A percentile compares a stretch with the other conserved stretches of the same genome.
These are phyloP conservation scores for Baryphthengus martii DNA, from an alignment of 2,113 vertebrate genomes.

Conservation along the genomic window DNA sequence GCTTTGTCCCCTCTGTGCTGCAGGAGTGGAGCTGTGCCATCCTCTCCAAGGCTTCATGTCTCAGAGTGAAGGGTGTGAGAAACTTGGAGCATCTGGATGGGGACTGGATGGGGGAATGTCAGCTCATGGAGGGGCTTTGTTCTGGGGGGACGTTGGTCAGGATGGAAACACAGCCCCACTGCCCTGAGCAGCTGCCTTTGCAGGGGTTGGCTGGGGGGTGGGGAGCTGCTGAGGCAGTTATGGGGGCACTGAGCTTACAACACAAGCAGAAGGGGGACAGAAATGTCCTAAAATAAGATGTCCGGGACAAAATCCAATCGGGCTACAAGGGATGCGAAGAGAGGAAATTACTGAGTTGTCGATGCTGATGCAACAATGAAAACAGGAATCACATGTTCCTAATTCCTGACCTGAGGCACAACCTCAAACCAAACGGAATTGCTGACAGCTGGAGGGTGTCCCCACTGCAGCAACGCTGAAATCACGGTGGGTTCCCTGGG, in stretches of 20 bases:
- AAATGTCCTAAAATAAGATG: background rate
- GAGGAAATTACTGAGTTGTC: background rate
- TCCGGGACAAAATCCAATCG: background rate
- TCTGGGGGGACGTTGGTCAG: fast-evolving
- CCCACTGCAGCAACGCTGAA: background rate
- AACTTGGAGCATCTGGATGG: background rate
- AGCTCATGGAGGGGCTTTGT: background rate
- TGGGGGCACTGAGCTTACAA: background rate
- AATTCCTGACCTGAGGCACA: background rate
- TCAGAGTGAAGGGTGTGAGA: background rate
- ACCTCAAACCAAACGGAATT: background rate
- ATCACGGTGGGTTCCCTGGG: background rate
- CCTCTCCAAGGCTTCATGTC: background rate
- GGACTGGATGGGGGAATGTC: background rate
- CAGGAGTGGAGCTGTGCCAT: background rate
- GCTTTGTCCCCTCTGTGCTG: background rate
- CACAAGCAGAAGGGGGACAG: background rate
- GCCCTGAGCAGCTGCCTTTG: background rate
- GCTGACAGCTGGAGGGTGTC: background rate
- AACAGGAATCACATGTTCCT: background rate
- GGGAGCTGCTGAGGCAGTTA: background rate
- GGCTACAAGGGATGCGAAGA: background rate
- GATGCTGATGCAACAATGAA: background rate
- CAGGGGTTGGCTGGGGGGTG: fast-evolving
- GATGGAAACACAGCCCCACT: background rate